These are phyloP conservation scores for Caloenas nicobarica DNA, from an alignment of 2,113 vertebrate species.

Conservation along the genomic window DNA sequence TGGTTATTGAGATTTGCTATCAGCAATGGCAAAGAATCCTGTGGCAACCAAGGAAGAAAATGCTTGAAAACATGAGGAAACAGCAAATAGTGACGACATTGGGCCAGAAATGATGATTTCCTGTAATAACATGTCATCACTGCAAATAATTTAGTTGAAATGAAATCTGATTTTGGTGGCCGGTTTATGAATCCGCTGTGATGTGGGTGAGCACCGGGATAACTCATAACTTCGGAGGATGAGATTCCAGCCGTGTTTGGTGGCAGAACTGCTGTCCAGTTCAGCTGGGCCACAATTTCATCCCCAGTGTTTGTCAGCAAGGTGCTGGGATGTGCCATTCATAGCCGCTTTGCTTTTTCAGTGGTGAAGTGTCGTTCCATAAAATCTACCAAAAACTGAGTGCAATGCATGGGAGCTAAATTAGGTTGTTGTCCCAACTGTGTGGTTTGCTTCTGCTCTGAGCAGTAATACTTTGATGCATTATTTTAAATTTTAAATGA, in stretches of 20 bases:
- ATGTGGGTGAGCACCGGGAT: not conserved
- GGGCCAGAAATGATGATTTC: not conserved
- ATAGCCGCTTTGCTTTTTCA: not conserved
- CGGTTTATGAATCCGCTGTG: not conserved
- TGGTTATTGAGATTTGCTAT: not conserved
- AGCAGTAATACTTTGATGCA: not conserved
- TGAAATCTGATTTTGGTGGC: not conserved
- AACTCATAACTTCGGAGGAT: rapidly evolving
- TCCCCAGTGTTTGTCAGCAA: not conserved
- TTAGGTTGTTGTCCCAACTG: not conserved
- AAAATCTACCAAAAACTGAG: not conserved
- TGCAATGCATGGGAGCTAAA: not conserved
- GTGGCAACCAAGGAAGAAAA: not conserved
- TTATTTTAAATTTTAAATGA: not conserved
- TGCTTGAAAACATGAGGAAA: not conserved
- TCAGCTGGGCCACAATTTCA: not conserved
- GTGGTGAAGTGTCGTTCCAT: not conserved
- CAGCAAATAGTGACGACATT: not conserved
- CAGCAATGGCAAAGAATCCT: not conserved
- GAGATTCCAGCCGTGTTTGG: rapidly evolving
- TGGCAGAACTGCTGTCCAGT: not conserved
- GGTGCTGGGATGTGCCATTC: not conserved
- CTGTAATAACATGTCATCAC: not conserved
- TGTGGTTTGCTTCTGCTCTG: not conserved
- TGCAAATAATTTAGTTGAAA: not conserved